A percentile compares a stretch with the other conserved stretches of the same genome.
phyloP scores from a whole-genome alignment of 1,140 invertebrate genomes.

The Steinernema feltiae region DNA sequence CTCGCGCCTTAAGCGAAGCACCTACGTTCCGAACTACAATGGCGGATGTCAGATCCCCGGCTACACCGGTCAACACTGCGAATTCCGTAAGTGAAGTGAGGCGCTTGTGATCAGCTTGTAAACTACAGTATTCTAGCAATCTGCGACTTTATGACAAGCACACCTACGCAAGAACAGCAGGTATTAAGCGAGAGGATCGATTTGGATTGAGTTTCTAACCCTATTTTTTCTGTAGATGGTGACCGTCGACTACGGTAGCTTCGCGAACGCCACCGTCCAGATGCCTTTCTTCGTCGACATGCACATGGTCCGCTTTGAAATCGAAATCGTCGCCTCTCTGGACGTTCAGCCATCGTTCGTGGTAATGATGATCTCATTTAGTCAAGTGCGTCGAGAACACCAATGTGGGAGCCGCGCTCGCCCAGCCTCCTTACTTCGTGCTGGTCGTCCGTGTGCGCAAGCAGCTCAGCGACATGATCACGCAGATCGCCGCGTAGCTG shows the following conservation, averaged over 20 bases:
- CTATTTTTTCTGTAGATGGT: background rate
- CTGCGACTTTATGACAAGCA: constrained; percentile 19
- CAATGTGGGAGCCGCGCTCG: constrained; percentile 18
- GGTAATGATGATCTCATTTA: too few species aligned
- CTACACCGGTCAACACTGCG: constrained; percentile 32
- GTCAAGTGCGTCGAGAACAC: constrained; percentile 25
- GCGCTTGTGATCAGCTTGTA: background rate
- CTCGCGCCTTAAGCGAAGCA: background rate
- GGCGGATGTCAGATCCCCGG: constrained; percentile 23
- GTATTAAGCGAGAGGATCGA: too few species aligned
- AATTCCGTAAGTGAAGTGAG: constrained; percentile 16
- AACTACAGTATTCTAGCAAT: constrained; percentile 20
- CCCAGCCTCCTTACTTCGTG: constrained; percentile 19
- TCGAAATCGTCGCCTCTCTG: too few species aligned
- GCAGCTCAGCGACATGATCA: constrained; percentile 26
- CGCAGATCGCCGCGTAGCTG: constrained; percentile 14
- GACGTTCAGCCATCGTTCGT: too few species aligned
- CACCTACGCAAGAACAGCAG: background rate
- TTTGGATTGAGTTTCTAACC: too few species aligned
- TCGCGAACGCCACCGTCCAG: background rate
- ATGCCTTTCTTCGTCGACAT: too few species aligned
- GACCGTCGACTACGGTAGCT: background rate
- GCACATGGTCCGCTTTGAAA: too few species aligned
- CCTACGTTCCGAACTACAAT: background rate
- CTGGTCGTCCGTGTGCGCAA: constrained; percentile 27